Evolutionary conservation across 2,797 vertebrate genomes (phyloP), one percentile per base, ranked within the genome.

Genomic region (Halcyon leucocephala): DNA sequence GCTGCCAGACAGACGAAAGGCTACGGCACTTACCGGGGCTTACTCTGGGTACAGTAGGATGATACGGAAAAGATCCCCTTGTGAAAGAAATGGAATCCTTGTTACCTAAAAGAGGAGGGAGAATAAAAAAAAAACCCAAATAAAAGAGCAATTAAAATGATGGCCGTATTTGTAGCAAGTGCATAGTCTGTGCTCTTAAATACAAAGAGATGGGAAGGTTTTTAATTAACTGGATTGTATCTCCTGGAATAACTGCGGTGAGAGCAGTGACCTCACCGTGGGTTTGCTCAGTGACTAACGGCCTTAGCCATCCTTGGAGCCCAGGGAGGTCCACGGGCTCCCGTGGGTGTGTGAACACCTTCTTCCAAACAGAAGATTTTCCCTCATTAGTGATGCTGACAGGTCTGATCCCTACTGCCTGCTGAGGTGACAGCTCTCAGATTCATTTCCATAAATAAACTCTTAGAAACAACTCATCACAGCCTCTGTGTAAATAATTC

Each of bases 21-120:
- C 39, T 86, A n/a, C 31, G 33, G 29, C 13, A 46, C 93, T 94
- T 90, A 97, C 97, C 96, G 82, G 71, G 31, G 60, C 9, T 91
- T 73, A 17, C 8, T 81, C 28, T 69, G 49, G 81, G 1, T 49
- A 6, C 5, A 41, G 46, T 9, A 80, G 84, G 10, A 46, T 3
- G 21, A 28, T 72, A 83, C 1, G 67, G 7, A 81, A 96, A 95
- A 1, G 55, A 94, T 72, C 18, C 91, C 42, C 69, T 96, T 33
- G 42, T 24, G 67, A 96, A 96, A 73, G 80, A 15, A 62, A 5
- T 21, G 2, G 86, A 89, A 37, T 89, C 89, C 17, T 41, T 80
- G 52, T 55, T 92, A 71, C 86, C 96, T 96, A 71, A 93, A 94
- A 14, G 73, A 84, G 80, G 35, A 78, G 18, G 16, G 44, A 33